phyloP scores from a whole-genome alignment of 2,888 invertebrate genomes.

The Lithosia quadra region DNA sequence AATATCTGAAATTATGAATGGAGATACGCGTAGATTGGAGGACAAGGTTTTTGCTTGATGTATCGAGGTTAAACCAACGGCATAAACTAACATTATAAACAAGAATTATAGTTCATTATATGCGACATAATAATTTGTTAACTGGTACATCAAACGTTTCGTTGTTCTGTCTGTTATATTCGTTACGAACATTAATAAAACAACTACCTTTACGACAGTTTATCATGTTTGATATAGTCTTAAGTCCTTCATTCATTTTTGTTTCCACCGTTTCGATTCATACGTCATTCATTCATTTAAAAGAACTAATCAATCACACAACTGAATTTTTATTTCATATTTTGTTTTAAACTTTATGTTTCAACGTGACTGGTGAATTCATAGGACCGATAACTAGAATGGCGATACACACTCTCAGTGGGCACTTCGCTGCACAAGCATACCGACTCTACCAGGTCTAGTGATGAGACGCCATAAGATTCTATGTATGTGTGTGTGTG shows the following conservation, averaged over 20 bases:
- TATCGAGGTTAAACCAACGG: slow-evolving; percentile 42
- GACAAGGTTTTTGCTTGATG: slow-evolving; percentile 47
- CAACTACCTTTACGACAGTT: slow-evolving; percentile 19
- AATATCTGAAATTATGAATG: slow-evolving; percentile 48
- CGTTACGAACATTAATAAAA: slow-evolving; percentile 31
- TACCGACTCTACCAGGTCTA: not conserved
- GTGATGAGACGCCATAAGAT: not conserved
- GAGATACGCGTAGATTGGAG: slow-evolving; percentile 34
- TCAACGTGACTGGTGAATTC: not conserved
- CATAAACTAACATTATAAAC: slow-evolving; percentile 41
- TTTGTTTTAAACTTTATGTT: not conserved
- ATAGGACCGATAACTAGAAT: not conserved
- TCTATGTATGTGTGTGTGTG: too few species aligned
- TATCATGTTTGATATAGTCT: slow-evolving; percentile 22
- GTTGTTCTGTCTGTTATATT: slow-evolving; percentile 38
- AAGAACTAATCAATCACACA: not conserved
- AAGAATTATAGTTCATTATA: slow-evolving; percentile 43
- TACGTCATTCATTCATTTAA: slow-evolving; percentile 9
- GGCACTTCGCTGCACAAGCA: too few species aligned
- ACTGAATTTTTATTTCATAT: not conserved
- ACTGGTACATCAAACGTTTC: slow-evolving; percentile 38
- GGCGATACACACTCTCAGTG: too few species aligned
- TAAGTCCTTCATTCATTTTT: slow-evolving; percentile 37
- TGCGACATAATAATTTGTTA: slow-evolving; percentile 46
- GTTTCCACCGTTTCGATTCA: slow-evolving; percentile 18